These are phyloP conservation scores for Pseudorasbora parva DNA, from an alignment of 2,113 vertebrate genomes.

Conservation along the genomic window DNA sequence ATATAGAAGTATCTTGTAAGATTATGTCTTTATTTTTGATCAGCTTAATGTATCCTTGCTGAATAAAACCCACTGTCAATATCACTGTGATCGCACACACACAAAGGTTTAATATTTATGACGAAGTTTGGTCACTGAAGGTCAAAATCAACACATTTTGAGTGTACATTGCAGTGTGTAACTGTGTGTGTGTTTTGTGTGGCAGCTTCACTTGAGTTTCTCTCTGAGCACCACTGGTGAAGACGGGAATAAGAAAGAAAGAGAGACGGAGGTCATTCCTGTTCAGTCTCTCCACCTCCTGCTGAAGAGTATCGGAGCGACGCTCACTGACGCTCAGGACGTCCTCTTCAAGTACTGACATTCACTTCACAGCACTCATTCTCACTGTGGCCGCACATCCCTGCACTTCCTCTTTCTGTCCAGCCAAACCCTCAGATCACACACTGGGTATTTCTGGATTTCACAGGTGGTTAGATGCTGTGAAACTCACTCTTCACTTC, in stretches of 20 bases:
- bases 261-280: slow-evolving; percentile 79
- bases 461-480: slow-evolving; percentile 7
- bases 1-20: too few relatives aligned
- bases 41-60: too few relatives aligned
- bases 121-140: not conserved
- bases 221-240: slow-evolving; percentile 89
- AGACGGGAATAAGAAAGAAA: slow-evolving; percentile 81
- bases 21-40: too few relatives aligned
- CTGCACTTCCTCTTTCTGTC: not conserved
- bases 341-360: slow-evolving; percentile 89
- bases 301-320: slow-evolving; percentile 93
- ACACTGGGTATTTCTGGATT: slow-evolving; percentile 9
- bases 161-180: not conserved
- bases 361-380: not conserved
- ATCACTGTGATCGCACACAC: not conserved
- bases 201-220: slow-evolving; percentile 91
- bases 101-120: not conserved
- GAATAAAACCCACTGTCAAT: too few relatives aligned
- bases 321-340: slow-evolving; percentile 92
- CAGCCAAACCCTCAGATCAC: slow-evolving; percentile 3
- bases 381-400: not conserved
- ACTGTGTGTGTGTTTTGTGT: slow-evolving; percentile 9
- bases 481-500: not conserved
- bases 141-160: not conserved
- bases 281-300: slow-evolving; percentile 87